Base-by-base conservation (phyloP, 2,888 invertebrate species). In the Hesperia comma region DNA sequence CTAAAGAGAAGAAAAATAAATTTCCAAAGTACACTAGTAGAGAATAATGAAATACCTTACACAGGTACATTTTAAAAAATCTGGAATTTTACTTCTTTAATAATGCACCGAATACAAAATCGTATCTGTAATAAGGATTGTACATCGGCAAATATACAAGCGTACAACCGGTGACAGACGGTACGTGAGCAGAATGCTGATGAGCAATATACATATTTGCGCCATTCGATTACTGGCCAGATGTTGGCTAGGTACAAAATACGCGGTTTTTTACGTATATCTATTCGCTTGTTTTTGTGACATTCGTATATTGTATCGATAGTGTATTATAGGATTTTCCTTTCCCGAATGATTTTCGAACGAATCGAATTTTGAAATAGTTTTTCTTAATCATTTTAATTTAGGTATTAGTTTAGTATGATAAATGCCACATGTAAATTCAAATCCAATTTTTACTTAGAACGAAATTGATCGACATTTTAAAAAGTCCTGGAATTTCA, bases 141-240 rank as follows among this genome's bases (percentile, higher is more conserved):
- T 58, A 46, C 33, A 49, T 15, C 17, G 21, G 46, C 46, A 46
- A 54, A 33, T 54, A 60, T 60, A 60, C 49, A 60, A 61, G 49
- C 37, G 37, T 49, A 51, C 56, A 49, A 56, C 32, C 57, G 43
- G 58, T 64, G 58, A 64, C 58, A 58, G 58, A 54, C 19, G 58
- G n/a, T 21, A 63, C 63, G 57, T 57, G 63, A 49, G 49, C 17
- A 7, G 53, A 58, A 58, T 64, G 54, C 41, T 64, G 58, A 58
- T 58, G 58, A 58, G 32, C 37, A 32, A 54, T 51, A 51, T 51
- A 64, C 53, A 64, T 58, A 43, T 64, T 53, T 63, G 41, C 41
- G 51, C 33, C 53, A 15, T 53, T 53, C 40, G 63, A 63, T 63
- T 63, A 56, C 63, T 37, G 49, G 49, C 32, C 63, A 63, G 37